phyloP scores from a whole-genome alignment of 2,797 vertebrate genomes.

The Buceros bicornis region DNA sequence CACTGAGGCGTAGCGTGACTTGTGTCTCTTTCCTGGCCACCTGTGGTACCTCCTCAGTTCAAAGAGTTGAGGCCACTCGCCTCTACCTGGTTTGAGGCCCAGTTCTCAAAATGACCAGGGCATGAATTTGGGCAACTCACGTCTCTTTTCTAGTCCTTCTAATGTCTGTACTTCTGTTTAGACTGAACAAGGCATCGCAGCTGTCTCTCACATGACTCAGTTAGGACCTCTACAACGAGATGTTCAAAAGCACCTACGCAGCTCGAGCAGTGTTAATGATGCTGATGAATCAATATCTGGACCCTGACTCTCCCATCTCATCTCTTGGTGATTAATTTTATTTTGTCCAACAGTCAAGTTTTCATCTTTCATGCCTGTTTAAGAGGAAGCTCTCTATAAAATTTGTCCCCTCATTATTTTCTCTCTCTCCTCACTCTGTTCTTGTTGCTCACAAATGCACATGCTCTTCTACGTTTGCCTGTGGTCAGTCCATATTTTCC shows the following conservation, averaged over 20 bases:
- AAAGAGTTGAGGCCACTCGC: background rate
- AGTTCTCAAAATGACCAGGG: background rate
- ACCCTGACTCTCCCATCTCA: background rate
- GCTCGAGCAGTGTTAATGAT: background rate
- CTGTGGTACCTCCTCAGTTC: background rate
- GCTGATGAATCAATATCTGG: background rate
- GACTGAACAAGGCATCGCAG: too few relatives aligned
- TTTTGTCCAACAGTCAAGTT: background rate
- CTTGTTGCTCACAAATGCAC: fast-evolving
- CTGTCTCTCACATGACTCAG: background rate
- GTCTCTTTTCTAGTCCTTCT: background rate
- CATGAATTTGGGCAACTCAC: background rate
- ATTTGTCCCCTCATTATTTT: fast-evolving
- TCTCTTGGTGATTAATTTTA: background rate
- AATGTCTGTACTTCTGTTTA: background rate
- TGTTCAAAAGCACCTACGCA: background rate
- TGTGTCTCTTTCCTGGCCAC: background rate
- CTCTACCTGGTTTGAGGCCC: background rate
- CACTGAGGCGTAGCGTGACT: fast-evolving
- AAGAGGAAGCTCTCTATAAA: background rate
- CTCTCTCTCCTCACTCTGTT: background rate
- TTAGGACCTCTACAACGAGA: background rate
- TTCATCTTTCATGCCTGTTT: background rate
- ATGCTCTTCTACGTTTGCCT: fast-evolving
- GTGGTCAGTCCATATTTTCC: background rate